Evolutionary conservation across 2,113 vertebrate genomes (phyloP).

Genomic region (Ranitomeya imitator): DNA sequence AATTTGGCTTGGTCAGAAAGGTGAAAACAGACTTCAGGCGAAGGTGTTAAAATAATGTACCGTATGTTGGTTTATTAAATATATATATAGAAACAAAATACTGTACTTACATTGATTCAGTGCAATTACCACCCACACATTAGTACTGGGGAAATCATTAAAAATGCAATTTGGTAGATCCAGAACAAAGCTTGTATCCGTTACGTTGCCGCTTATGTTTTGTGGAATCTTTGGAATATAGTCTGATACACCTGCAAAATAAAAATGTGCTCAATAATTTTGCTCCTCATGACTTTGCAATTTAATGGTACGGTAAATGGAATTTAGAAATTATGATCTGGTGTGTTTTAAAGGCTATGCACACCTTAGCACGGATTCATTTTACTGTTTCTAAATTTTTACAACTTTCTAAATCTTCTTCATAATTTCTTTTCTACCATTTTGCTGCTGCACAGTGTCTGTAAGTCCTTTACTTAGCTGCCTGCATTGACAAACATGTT

Average conservation of each 20-base stretch:
- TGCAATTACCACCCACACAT: conserved; percentile 40
- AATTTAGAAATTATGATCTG: not conserved
- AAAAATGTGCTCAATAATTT: not conserved
- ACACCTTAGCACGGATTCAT: too few species aligned
- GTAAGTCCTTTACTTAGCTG: too few species aligned
- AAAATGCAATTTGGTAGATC: conserved; percentile 18
- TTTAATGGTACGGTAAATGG: not conserved
- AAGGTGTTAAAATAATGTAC: too few species aligned
- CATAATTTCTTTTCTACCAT: too few species aligned
- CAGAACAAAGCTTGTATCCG: conserved; percentile 11
- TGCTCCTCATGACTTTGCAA: not conserved
- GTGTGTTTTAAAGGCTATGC: too few species aligned
- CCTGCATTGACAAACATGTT: too few species aligned
- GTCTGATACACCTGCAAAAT: not conserved
- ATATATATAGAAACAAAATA: not conserved
- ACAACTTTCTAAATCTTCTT: too few species aligned
- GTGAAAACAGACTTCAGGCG: too few species aligned
- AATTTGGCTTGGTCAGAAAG: too few species aligned
- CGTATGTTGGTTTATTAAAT: not conserved
- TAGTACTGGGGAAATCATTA: not conserved
- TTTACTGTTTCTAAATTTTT: too few species aligned
- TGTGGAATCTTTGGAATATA: not conserved
- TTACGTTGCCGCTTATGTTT: not conserved
- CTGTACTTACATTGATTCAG: not conserved
- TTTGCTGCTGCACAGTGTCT: too few species aligned